A percentile compares a stretch with the other conserved stretches of the same genome.
Conservation (phyloP, 2,797 vertebrate genomes). For the Echiichthys vipera region DNA sequence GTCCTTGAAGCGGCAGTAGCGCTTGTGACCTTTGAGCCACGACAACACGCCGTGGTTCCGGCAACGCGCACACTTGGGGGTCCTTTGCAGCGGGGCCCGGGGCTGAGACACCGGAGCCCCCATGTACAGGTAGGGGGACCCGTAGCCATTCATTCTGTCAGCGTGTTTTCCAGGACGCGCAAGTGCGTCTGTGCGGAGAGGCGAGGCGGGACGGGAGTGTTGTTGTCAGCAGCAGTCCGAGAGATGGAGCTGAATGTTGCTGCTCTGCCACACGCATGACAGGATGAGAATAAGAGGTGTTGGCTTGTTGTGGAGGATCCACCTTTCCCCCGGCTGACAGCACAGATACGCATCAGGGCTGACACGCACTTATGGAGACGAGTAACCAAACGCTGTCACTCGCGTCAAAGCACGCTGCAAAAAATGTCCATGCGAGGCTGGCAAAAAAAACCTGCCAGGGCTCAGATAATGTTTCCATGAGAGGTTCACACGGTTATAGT, state of each 20-base stretch:
- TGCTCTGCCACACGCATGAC: constrained; percentile 72
- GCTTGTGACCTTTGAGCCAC: constrained; percentile 97
- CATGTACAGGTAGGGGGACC: constrained; percentile 96
- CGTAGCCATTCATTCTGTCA: constrained; percentile 93
- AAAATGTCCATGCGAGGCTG: constrained; percentile 27
- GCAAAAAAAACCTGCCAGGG: background rate
- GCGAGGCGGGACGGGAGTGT: constrained; percentile 42
- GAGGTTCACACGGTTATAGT: constrained; percentile 26
- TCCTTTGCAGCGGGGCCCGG: constrained; percentile 93
- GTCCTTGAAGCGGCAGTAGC: constrained; percentile 98
- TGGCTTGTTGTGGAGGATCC: constrained; percentile 73
- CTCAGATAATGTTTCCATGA: constrained; percentile 30
- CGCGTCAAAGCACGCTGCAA: constrained; percentile 51
- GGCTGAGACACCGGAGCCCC: constrained; percentile 94
- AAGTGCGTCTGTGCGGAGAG: constrained; percentile 61
- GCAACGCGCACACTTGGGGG: constrained; percentile 96
- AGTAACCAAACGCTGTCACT: constrained; percentile 76
- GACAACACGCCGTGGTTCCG: constrained; percentile 96
- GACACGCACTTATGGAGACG: constrained; percentile 72
- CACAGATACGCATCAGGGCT: constrained; percentile 76
- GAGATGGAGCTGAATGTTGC: constrained; percentile 63
- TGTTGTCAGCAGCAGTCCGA: constrained; percentile 37
- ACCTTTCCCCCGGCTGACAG: constrained; percentile 74
- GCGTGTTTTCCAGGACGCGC: constrained; percentile 44
- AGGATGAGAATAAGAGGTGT: constrained; percentile 61